Evolutionary conservation across 2,888 invertebrate species (phyloP).

Genomic region (Drosophila colorata): DNA sequence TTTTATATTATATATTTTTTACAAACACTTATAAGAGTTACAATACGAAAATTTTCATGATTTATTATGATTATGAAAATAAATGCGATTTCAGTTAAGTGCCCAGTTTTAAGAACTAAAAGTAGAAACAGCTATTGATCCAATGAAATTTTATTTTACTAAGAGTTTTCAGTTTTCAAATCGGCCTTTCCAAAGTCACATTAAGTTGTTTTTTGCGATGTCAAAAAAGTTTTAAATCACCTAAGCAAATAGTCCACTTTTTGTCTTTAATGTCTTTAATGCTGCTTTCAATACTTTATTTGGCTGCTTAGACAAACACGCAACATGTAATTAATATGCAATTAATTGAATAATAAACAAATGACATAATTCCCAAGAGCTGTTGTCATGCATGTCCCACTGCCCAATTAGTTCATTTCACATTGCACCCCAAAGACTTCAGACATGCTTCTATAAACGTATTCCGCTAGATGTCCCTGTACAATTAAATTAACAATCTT

Average conservation of each 20-base stretch:
- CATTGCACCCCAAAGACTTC: conserved; percentile 9
- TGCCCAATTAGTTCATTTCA: conserved; percentile 50
- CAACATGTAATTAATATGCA: conserved; percentile 5
- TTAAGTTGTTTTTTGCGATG: too few species aligned
- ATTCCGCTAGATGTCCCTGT: conserved; percentile 33
- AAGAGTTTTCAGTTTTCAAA: too few species aligned
- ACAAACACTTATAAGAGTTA: too few species aligned
- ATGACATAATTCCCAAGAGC: conserved; percentile 22
- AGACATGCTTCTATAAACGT: conserved; percentile 15
- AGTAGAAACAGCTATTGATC: too few species aligned
- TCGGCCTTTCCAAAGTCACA: too few species aligned
- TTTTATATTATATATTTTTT: too few species aligned
- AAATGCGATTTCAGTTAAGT: too few species aligned
- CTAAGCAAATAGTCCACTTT: background rate
- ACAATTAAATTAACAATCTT: conserved; percentile 58
- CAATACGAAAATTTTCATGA: too few species aligned
- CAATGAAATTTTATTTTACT: too few species aligned
- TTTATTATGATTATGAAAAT: too few species aligned
- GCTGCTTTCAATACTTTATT: background rate
- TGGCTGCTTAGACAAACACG: background rate
- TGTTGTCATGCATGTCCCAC: conserved; percentile 37
- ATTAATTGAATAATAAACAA: conserved; percentile 32
- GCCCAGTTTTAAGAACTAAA: too few species aligned
- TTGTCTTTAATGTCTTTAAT: background rate
- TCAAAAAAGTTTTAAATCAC: too few species aligned